Evolutionary conservation across 2,888 invertebrate species (phyloP).

Genomic region (Hofmannophila pseudospretella): DNA sequence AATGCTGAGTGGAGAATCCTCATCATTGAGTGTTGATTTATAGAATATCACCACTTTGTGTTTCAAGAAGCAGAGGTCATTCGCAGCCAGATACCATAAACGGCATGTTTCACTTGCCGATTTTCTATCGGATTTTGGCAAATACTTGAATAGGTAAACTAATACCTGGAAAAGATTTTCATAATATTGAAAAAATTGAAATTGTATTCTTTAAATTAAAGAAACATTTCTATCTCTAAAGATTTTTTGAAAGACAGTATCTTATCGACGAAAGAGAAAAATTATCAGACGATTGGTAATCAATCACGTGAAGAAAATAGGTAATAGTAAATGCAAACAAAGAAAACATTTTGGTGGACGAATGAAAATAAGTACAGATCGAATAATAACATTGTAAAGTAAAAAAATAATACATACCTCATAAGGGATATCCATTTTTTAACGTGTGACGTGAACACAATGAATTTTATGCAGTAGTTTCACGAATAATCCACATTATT

Average conservation of each 20-base stretch:
- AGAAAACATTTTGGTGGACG: constrained; percentile 23
- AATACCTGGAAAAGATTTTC: constrained; percentile 71
- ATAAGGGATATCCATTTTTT: constrained; percentile 54
- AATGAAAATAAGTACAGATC: not conserved
- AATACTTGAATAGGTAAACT: constrained; percentile 79
- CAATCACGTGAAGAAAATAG: constrained; percentile 62
- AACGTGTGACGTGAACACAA: no score
- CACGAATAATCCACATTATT: no score
- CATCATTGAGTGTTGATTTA: constrained; percentile 59
- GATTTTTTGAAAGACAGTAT: not conserved
- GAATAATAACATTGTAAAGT: constrained; percentile 1
- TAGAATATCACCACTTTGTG: constrained; percentile 70
- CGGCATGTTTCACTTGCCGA: constrained; percentile 81
- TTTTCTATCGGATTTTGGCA: constrained; percentile 81
- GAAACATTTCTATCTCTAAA: no score
- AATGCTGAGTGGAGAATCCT: constrained; percentile 51
- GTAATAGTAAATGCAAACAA: constrained; percentile 42
- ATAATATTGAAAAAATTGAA: not conserved
- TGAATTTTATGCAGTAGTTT: no score
- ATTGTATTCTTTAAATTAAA: no score
- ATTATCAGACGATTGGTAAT: constrained; percentile 1
- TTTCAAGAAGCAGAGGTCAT: constrained; percentile 77
- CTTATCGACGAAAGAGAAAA: constrained; percentile 17
- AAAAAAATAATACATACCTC: constrained; percentile 40
- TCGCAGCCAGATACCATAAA: constrained; percentile 82